Evolutionary conservation across 2,888 invertebrate genomes (phyloP).

Genomic region (Sympetrum striolatum): DNA sequence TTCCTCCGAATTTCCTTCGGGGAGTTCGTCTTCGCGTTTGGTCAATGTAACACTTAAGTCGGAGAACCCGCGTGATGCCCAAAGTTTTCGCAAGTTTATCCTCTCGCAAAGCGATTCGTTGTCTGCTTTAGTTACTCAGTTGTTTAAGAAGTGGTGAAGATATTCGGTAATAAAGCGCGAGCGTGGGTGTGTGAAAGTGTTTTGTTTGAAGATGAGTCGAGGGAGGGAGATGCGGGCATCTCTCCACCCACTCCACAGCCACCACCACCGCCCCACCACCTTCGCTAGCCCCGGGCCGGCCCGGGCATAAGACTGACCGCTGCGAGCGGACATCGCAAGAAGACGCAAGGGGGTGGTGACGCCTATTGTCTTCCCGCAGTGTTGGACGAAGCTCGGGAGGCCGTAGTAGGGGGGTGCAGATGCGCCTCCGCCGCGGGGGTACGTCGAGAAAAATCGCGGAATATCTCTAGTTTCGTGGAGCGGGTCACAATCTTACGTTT

Average conservation of each 20-base stretch:
- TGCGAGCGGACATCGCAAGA: not conserved
- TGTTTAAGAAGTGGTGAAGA: not conserved
- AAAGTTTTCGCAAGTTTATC: not conserved
- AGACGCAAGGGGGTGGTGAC: not conserved
- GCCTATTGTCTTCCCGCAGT: not conserved
- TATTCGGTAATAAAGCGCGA: not conserved
- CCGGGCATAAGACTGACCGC: not conserved
- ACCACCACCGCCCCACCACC: not conserved
- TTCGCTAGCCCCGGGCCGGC: not conserved
- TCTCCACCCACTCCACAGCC: not conserved
- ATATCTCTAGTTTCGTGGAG: too few species aligned
- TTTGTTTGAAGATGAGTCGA: not conserved
- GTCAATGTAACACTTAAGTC: not conserved
- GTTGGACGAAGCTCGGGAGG: not conserved
- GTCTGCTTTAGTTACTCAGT: not conserved
- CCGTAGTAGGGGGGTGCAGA: not conserved
- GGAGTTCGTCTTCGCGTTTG: not conserved
- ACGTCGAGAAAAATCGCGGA: not conserved
- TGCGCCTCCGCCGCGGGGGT: not conserved
- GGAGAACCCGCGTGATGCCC: not conserved
- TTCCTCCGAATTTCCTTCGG: too few species aligned
- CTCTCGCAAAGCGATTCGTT: not conserved
- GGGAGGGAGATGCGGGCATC: not conserved
- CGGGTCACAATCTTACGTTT: too few species aligned
- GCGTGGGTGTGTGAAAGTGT: not conserved